A percentile compares a stretch with the other conserved stretches of the same genome.
These are phyloP conservation scores for Criorhina ranunculi DNA, from an alignment of 2,888 invertebrate genomes.

Conservation along the genomic window DNA sequence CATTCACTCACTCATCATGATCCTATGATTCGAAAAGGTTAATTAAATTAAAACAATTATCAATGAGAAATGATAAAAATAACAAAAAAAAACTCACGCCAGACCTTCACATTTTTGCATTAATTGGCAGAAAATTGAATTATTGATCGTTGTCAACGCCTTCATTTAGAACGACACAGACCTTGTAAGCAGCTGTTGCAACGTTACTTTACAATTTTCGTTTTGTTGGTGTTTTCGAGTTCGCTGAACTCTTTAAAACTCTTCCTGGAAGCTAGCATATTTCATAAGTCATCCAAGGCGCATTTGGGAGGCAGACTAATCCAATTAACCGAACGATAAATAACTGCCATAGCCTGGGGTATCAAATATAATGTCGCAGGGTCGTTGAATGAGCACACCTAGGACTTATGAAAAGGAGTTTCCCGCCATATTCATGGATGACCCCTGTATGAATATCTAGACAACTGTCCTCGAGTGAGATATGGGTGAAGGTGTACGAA, in stretches of 20 bases:
- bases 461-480: neutral
- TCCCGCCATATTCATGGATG: constrained; percentile 18
- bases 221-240: constrained; percentile 4
- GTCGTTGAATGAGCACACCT: constrained; percentile 43
- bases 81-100: neutral
- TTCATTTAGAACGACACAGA: neutral
- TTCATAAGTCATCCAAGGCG: constrained; percentile 1
- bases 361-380: constrained; percentile 25
- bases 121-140: constrained; percentile 61
- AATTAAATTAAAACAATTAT: constrained; percentile 67
- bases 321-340: constrained; percentile 70
- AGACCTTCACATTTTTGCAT: constrained; percentile 56
- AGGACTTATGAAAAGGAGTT: constrained; percentile 34
- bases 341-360: constrained; percentile 44
- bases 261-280: neutral
- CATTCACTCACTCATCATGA: constrained; percentile 30
- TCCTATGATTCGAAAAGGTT: constrained; percentile 37
- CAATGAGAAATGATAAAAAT: constrained; percentile 1
- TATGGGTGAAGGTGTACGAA: constrained; percentile 13
- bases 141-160: constrained; percentile 35
- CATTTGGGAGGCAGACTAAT: constrained; percentile 52
- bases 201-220: constrained; percentile 40
- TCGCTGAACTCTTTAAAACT: constrained; percentile 19
- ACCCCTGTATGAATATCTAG: constrained; percentile 1
- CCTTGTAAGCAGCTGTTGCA: too few relatives aligned